These are phyloP conservation scores for Bufo bufo DNA, from an alignment of 2,113 vertebrate species.

Conservation along the genomic window DNA sequence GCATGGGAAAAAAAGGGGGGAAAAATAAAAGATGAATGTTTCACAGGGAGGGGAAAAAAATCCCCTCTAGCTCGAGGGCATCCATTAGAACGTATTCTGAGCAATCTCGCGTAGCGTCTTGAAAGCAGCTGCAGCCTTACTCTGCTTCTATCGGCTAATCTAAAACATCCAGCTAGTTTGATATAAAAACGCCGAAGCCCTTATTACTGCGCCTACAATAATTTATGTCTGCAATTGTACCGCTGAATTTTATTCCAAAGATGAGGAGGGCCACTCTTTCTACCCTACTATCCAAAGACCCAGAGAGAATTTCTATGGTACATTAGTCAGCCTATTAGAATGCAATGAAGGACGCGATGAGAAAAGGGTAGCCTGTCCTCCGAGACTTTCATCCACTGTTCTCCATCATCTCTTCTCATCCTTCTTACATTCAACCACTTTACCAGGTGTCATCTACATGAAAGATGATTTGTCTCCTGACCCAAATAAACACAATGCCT, in stretches of 20 bases:
- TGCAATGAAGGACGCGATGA: slow-evolving; percentile 90
- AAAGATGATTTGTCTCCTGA: slow-evolving; percentile 96
- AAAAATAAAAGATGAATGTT: slow-evolving; percentile 95
- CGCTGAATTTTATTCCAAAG: slow-evolving; percentile 73
- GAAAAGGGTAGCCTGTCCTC: slow-evolving; percentile 87
- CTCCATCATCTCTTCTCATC: slow-evolving; percentile 97
- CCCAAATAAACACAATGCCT: slow-evolving; percentile 96
- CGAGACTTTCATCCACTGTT: slow-evolving; percentile 85
- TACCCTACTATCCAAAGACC: slow-evolving; percentile 80
- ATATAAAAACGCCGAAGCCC: slow-evolving; percentile 79
- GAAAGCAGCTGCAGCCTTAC: slow-evolving; percentile 78
- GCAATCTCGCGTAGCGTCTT: slow-evolving; percentile 87
- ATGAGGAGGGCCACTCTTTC: slow-evolving; percentile 71
- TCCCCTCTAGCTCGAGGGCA: slow-evolving; percentile 91
- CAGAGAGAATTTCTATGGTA: slow-evolving; percentile 97
- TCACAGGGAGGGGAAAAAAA: slow-evolving; percentile 81
- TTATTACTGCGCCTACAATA: slow-evolving; percentile 76
- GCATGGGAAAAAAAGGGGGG: slow-evolving; percentile 68
- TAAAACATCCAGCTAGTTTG: slow-evolving; percentile 77
- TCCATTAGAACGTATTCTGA: slow-evolving; percentile 92
- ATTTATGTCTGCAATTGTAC: slow-evolving; percentile 79
- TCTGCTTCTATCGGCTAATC: slow-evolving; percentile 76
- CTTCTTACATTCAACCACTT: slow-evolving; percentile 91
- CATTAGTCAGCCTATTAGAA: slow-evolving; percentile 99
- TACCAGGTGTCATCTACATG: slow-evolving; percentile 95